Percentiles rank a stretch among this genome's conserved stretches.
Evolutionary conservation across 2,888 invertebrate genomes (phyloP).

Genomic region (Eugnorisma glareosa): DNA sequence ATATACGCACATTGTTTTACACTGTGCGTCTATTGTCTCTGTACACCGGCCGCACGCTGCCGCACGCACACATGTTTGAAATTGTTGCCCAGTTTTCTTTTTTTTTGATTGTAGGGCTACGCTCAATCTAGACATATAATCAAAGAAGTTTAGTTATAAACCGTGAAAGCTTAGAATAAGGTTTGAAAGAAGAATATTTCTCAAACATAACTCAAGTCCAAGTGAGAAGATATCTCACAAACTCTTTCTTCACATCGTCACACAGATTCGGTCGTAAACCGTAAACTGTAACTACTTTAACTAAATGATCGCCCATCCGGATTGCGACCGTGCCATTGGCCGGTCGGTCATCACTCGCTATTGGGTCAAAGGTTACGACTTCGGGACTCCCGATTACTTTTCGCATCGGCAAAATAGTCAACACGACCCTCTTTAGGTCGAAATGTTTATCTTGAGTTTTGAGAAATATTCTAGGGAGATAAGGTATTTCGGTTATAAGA

Average conservation of each 20-base stretch:
- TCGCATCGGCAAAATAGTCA: conserved; percentile 20
- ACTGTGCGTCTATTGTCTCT: too few relatives aligned
- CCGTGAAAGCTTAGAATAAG: too few relatives aligned
- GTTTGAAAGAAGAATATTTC: background rate
- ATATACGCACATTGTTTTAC: too few relatives aligned
- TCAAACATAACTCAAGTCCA: background rate
- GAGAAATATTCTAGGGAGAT: background rate
- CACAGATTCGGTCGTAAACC: conserved; percentile 31
- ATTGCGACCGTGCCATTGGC: conserved; percentile 38
- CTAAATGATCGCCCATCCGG: conserved; percentile 58
- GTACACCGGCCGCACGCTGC: too few relatives aligned
- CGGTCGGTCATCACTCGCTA: conserved; percentile 33
- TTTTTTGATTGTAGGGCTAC: too few relatives aligned
- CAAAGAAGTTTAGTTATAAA: too few relatives aligned
- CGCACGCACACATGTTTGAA: too few relatives aligned
- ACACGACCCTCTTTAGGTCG: conserved; percentile 6
- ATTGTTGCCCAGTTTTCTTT: too few relatives aligned
- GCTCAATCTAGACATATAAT: too few relatives aligned
- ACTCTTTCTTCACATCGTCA: background rate
- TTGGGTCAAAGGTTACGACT: conserved; percentile 53
- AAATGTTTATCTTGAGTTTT: conserved; percentile 9
- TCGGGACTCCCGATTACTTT: conserved; percentile 28
- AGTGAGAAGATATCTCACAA: background rate
- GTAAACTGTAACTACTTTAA: conserved; percentile 58
- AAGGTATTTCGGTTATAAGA: background rate